Evolutionary conservation across 2,888 invertebrate genomes (phyloP).

Genomic region (Thalpophila matura): DNA sequence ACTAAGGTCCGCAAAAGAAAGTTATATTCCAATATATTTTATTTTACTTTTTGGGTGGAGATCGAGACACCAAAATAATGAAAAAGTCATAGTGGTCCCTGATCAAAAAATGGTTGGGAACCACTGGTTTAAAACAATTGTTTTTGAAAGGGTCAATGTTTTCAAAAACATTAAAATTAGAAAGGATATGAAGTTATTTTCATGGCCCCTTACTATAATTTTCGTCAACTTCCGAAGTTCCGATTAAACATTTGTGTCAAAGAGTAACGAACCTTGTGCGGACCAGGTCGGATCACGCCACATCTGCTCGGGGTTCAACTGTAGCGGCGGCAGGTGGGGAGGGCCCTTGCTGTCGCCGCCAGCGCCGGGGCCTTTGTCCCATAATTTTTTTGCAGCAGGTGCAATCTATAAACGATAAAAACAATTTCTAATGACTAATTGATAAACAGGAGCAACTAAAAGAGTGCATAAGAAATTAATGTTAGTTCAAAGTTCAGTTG

Average conservation of each 20-base stretch:
- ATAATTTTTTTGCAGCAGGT: conserved; percentile 98
- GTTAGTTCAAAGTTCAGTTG: not conserved
- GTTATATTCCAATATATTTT: too few relatives aligned
- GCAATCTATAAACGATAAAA: conserved; percentile 93
- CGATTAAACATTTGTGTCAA: conserved; percentile 22
- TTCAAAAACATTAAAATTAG: not conserved
- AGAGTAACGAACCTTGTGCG: conserved; percentile 92
- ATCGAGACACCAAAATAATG: too few relatives aligned
- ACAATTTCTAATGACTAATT: conserved; percentile 31
- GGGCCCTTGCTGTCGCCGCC: conserved; percentile 95
- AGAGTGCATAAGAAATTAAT: not conserved
- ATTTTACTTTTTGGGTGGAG: too few relatives aligned
- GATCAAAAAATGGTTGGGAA: too few relatives aligned
- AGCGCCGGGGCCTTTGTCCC: conserved; percentile 94
- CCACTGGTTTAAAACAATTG: too few relatives aligned
- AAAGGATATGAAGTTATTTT: not conserved
- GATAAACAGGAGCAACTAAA: conserved; percentile 9
- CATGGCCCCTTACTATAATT: not conserved
- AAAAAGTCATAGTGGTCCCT: too few relatives aligned
- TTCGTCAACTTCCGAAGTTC: not conserved
- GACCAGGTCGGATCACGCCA: conserved; percentile 99
- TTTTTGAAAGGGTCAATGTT: too few relatives aligned
- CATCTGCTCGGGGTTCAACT: conserved; percentile 94
- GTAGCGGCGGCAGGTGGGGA: conserved; percentile 93
- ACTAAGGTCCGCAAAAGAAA: too few relatives aligned